These are phyloP conservation scores for Ellobius talpinus DNA, from an alignment of 2,113 vertebrate genomes.

Conservation along the genomic window DNA sequence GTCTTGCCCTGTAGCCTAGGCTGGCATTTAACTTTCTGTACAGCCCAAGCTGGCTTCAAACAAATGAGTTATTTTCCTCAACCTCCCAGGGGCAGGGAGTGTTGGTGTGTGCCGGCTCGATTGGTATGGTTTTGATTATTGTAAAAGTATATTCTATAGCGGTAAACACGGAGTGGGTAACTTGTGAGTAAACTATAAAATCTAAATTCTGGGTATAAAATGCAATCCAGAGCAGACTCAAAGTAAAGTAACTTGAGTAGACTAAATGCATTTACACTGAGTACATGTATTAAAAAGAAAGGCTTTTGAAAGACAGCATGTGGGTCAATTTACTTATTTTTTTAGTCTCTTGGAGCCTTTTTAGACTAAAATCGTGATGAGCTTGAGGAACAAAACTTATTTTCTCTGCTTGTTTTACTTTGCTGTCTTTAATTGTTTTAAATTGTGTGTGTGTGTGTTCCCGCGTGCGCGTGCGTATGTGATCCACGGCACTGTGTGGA, in stretches of 20 bases:
- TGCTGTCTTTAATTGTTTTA: neutral
- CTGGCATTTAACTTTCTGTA: neutral
- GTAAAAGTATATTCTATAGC: slow-evolving; percentile 10
- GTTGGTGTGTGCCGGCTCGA: neutral
- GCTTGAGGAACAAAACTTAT: neutral
- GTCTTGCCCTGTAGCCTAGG: neutral
- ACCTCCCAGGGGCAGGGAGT: neutral
- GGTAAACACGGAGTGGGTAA: slow-evolving; percentile 6
- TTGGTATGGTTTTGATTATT: neutral
- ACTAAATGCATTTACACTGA: slow-evolving; percentile 10
- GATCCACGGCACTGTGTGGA: neutral
- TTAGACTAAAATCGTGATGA: neutral
- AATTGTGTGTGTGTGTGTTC: neutral
- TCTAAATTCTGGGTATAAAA: neutral
- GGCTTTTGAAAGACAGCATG: neutral
- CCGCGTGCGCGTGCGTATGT: rapidly evolving
- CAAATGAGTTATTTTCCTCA: neutral
- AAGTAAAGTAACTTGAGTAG: neutral
- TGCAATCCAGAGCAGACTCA: slow-evolving; percentile 1
- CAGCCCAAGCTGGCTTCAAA: neutral
- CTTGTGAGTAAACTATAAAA: slow-evolving; percentile 32
- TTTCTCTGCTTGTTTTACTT: neutral
- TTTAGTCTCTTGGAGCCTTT: slow-evolving; percentile 56
- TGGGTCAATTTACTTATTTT: neutral
- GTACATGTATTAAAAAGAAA: neutral